Conservation (phyloP, 2,888 invertebrate species). For the Platynereis dumerilii region DNA sequence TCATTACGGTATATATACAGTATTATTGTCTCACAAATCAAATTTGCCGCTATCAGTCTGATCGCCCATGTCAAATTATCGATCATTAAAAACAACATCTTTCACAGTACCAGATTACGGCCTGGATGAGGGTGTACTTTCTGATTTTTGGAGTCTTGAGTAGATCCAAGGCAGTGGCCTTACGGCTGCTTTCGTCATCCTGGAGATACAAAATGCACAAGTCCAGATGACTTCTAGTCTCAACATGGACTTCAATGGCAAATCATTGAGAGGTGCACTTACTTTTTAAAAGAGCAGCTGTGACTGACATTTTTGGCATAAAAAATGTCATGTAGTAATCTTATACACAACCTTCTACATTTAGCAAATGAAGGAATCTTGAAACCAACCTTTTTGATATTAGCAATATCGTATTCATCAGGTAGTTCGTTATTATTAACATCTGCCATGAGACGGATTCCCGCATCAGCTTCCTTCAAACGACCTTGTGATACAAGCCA, state of each 20-base stretch:
- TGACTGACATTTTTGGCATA: too few species aligned
- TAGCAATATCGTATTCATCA: conserved; percentile 1
- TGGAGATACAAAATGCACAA: conserved; percentile 3
- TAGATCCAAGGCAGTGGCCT: conserved; percentile 3
- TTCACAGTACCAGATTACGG: conserved; percentile 8
- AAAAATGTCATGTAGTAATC: too few species aligned
- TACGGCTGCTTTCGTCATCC: not conserved
- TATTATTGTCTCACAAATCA: too few species aligned
- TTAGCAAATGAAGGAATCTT: not conserved
- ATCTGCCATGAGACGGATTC: not conserved
- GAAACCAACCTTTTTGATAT: conserved; percentile 1
- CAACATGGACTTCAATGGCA: too few species aligned
- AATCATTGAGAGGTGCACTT: too few species aligned
- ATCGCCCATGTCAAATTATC: too few species aligned
- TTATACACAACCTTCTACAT: not conserved
- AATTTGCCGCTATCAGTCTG: too few species aligned
- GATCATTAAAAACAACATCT: too few species aligned
- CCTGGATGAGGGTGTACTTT: conserved; percentile 1
- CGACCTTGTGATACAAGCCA: conserved; percentile 11
- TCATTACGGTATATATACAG: too few species aligned
- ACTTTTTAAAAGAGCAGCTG: too few species aligned
- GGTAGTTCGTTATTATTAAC: conserved; percentile 5
- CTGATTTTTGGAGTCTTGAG: conserved; percentile 10
- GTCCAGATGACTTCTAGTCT: too few species aligned
- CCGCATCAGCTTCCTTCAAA: not conserved